These are phyloP conservation scores for Phalera bucephala DNA, from an alignment of 2,888 invertebrate species.

Conservation along the genomic window DNA sequence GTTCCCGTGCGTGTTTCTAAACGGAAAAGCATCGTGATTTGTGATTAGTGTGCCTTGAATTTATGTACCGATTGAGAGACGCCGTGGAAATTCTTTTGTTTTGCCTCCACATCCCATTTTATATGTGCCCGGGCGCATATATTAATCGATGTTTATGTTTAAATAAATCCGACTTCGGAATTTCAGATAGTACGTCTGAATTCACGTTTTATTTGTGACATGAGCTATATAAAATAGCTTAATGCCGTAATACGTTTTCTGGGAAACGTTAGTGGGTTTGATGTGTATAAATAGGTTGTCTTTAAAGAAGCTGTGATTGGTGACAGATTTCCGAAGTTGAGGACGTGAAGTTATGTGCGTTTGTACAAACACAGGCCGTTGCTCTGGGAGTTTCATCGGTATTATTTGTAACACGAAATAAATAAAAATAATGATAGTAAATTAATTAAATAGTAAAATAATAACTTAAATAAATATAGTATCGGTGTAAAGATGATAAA, in stretches of 20 bases:
- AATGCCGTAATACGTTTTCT: constrained; percentile 6
- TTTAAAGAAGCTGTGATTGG: too few species aligned
- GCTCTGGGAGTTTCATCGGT: too few species aligned
- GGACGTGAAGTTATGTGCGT: too few species aligned
- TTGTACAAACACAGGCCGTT: too few species aligned
- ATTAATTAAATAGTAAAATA: too few species aligned
- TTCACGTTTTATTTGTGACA: constrained; percentile 15
- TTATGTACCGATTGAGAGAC: constrained; percentile 42
- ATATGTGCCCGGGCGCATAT: constrained; percentile 7
- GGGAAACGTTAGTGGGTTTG: too few species aligned
- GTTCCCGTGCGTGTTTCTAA: constrained; percentile 42
- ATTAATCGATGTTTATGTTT: constrained; percentile 4
- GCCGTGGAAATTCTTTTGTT: constrained; percentile 36
- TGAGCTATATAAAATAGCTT: constrained; percentile 11
- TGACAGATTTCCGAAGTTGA: too few species aligned
- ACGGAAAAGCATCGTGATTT: constrained; percentile 55
- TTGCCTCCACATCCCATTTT: constrained; percentile 20
- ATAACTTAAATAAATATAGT: too few species aligned
- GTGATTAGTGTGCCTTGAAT: constrained; percentile 47
- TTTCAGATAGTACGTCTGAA: constrained; percentile 3
- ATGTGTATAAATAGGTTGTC: neutral
- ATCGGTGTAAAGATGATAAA: too few species aligned
- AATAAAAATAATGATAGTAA: too few species aligned
- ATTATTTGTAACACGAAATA: too few species aligned
- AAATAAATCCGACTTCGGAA: constrained; percentile 2